Conservation (phyloP, 2,113 vertebrate species). For the Lynx canadensis region DNA sequence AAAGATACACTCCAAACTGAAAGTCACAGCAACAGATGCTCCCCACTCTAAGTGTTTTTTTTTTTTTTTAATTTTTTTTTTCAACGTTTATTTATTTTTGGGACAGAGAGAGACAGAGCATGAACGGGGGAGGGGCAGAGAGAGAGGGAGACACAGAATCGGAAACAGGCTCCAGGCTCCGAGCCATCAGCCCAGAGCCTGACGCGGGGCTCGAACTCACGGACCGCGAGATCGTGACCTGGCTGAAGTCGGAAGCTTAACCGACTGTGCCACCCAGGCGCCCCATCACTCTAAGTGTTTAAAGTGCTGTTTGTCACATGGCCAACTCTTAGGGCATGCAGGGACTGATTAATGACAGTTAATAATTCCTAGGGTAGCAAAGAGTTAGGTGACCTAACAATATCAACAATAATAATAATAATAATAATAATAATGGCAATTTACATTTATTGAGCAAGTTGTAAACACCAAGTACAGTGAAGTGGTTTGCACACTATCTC, state of each 20-base stretch:
- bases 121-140: too few relatives aligned
- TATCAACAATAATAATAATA: not conserved
- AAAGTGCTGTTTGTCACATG: not conserved
- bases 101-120: too few relatives aligned
- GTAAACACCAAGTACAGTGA: not conserved
- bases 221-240: too few relatives aligned
- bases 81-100: too few relatives aligned
- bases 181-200: too few relatives aligned
- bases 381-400: not conserved
- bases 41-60: not conserved
- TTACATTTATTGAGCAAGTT: not conserved
- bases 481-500: not conserved
- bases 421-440: not conserved
- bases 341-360: not conserved
- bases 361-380: not conserved
- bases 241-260: too few relatives aligned
- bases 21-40: not conserved
- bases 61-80: too few relatives aligned
- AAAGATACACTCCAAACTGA: not conserved
- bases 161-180: too few relatives aligned
- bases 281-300: not conserved
- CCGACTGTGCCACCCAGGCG: too few relatives aligned
- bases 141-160: too few relatives aligned
- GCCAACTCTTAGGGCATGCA: not conserved
- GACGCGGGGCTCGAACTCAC: too few relatives aligned